phyloP scores from a whole-genome alignment of 2,113 vertebrate species.

The Seriola dumerili region DNA sequence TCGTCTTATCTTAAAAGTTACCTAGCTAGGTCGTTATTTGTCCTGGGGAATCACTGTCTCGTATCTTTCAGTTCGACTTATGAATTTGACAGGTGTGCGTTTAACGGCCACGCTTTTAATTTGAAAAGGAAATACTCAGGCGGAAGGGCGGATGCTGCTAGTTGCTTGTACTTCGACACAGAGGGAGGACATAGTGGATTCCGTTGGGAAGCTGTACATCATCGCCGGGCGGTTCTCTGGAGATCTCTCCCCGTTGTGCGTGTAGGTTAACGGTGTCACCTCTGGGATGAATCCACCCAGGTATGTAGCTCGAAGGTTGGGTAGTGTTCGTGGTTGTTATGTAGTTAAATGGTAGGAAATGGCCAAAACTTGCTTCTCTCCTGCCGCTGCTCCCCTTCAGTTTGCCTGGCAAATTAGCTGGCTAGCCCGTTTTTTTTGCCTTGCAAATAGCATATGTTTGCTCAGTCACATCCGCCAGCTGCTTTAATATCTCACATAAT shows the following conservation, averaged over 20 bases:
- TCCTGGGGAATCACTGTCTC: background rate
- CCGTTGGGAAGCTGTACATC: slow-evolving; percentile 52
- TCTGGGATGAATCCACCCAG: slow-evolving; percentile 47
- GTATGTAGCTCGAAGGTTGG: slow-evolving; percentile 42
- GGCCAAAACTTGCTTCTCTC: slow-evolving; percentile 42
- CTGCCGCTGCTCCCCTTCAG: slow-evolving; percentile 50
- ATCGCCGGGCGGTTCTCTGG: slow-evolving; percentile 41
- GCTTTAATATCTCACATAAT: slow-evolving; percentile 22
- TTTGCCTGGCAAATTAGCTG: slow-evolving; percentile 74
- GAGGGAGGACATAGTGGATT: slow-evolving; percentile 49
- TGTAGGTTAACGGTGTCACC: slow-evolving; percentile 49
- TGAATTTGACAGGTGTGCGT: background rate
- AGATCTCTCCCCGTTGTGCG: slow-evolving; percentile 14
- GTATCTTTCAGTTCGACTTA: background rate
- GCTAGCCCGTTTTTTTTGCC: slow-evolving; percentile 62
- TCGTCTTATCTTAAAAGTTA: background rate
- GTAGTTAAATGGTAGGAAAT: background rate
- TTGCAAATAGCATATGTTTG: slow-evolving; percentile 57
- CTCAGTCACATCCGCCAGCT: slow-evolving; percentile 47
- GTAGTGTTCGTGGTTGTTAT: slow-evolving; percentile 36
- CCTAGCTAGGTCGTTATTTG: no score
- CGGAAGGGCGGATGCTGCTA: slow-evolving; percentile 63
- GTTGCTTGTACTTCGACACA: slow-evolving; percentile 43
- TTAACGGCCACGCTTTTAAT: slow-evolving; percentile 38
- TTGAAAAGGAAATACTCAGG: background rate